phyloP scores from a whole-genome alignment of 1,140 invertebrate genomes.

The Aphidius gifuensis region DNA sequence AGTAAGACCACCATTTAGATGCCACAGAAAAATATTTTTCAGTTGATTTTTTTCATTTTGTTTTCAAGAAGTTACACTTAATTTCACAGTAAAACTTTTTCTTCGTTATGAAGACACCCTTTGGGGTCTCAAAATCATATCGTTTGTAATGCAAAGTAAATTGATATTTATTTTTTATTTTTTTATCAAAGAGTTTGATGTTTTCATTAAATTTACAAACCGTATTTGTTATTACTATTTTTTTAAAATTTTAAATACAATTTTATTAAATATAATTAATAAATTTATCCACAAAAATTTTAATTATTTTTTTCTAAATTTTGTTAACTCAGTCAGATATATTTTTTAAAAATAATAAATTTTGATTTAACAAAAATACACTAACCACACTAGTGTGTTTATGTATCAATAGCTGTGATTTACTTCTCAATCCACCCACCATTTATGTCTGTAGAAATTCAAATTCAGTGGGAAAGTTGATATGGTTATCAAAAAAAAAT shows the following conservation, averaged over 20 bases:
- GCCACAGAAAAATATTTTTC: constrained; percentile 39
- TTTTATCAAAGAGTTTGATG: neutral
- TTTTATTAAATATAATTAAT: too few relatives aligned
- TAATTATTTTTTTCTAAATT: too few relatives aligned
- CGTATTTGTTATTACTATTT: too few relatives aligned
- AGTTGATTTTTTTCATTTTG: constrained; percentile 25
- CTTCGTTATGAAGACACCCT: constrained; percentile 29
- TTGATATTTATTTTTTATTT: constrained; percentile 20
- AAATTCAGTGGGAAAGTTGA: constrained; percentile 26
- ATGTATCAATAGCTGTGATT: neutral
- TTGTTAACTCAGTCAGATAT: too few relatives aligned
- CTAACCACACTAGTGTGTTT: too few relatives aligned
- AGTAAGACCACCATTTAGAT: constrained; percentile 39
- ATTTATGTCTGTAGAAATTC: constrained; percentile 29
- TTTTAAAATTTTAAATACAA: too few relatives aligned
- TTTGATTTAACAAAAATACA: too few relatives aligned
- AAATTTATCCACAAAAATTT: too few relatives aligned
- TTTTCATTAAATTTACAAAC: too few relatives aligned
- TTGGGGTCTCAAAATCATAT: constrained; percentile 13
- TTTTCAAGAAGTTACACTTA: constrained; percentile 33
- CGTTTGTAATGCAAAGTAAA: constrained; percentile 37
- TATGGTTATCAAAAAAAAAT: constrained; percentile 23
- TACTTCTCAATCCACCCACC: neutral
- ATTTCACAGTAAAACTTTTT: constrained; percentile 37
- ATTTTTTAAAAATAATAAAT: too few relatives aligned